Evolutionary conservation across 2,113 vertebrate genomes (phyloP).

Genomic region (Myrmophylax atrothorax): DNA sequence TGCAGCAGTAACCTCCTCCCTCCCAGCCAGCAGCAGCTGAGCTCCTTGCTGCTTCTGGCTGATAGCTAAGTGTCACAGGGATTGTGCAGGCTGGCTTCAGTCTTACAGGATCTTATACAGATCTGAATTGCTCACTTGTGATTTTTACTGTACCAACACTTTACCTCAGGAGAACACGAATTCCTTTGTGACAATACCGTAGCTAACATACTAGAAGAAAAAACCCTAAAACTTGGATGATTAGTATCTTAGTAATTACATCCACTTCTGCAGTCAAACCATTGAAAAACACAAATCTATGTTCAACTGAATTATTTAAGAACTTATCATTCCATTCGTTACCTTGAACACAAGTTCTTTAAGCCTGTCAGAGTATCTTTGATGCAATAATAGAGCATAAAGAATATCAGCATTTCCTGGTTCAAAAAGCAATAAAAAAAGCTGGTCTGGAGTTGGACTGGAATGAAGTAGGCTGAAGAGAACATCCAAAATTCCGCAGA

Average conservation of each 20-base stretch:
- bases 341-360: slow-evolving; percentile 95
- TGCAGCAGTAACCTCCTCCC: no score
- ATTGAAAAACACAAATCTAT: background rate
- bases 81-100: no score
- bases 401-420: slow-evolving; percentile 91
- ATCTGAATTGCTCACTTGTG: no score
- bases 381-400: slow-evolving; percentile 90
- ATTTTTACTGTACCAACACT: no score
- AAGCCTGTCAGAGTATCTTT: slow-evolving; percentile 89
- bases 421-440: slow-evolving; percentile 94
- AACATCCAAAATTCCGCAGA: slow-evolving; percentile 86
- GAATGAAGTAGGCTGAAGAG: slow-evolving; percentile 87
- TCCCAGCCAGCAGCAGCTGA: no score
- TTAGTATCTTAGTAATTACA: background rate
- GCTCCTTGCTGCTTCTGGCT: no score
- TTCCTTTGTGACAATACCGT: background rate
- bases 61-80: no score
- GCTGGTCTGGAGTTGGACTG: slow-evolving; percentile 88
- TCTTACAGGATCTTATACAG: no score
- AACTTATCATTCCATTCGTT: slow-evolving; percentile 5
- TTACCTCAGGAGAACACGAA: background rate
- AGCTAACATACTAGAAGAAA: background rate
- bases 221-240: background rate
- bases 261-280: background rate
- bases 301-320: background rate